Evolutionary conservation across 2,797 vertebrate species (phyloP).

Genomic region (Cyclopterus lumpus): DNA sequence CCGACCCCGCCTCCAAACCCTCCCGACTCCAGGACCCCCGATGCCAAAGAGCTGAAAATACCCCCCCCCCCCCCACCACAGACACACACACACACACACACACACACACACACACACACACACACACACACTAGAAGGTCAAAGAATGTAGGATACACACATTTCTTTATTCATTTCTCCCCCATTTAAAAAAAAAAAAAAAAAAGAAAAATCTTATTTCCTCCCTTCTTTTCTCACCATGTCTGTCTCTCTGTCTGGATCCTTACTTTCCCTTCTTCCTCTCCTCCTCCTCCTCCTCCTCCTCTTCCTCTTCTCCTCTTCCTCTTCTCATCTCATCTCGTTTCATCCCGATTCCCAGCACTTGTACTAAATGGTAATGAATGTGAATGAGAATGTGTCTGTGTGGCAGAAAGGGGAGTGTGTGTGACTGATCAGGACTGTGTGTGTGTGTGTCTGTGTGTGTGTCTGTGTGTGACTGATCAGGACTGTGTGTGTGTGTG

Average conservation of each 20-base stretch:
- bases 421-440: conserved; percentile 12
- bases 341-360: conserved; percentile 48
- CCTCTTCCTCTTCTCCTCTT: not conserved
- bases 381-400: conserved; percentile 54
- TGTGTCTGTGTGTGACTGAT: conserved; percentile 7
- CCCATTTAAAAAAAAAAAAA: not conserved
- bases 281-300: not conserved
- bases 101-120: too few relatives aligned
- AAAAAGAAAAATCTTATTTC: not conserved
- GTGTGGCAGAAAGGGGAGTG: conserved; percentile 7
- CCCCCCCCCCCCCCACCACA: too few relatives aligned
- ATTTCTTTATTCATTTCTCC: conserved; percentile 33
- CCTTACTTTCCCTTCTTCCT: not conserved
- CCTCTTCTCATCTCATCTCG: conserved; percentile 2
- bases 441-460: conserved; percentile 10
- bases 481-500: conserved; percentile 15
- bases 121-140: conserved; percentile 35
- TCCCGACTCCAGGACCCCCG: conserved; percentile 37
- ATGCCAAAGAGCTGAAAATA: conserved; percentile 56
- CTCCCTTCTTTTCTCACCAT: not conserved
- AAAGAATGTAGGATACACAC: conserved; percentile 39
- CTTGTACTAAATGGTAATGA: conserved; percentile 55
- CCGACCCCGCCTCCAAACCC: conserved; percentile 61
- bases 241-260: conserved; percentile 14
- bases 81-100: too few relatives aligned